Evolutionary conservation across 2,888 invertebrate genomes (phyloP).

Genomic region (Apotomis turbidana): DNA sequence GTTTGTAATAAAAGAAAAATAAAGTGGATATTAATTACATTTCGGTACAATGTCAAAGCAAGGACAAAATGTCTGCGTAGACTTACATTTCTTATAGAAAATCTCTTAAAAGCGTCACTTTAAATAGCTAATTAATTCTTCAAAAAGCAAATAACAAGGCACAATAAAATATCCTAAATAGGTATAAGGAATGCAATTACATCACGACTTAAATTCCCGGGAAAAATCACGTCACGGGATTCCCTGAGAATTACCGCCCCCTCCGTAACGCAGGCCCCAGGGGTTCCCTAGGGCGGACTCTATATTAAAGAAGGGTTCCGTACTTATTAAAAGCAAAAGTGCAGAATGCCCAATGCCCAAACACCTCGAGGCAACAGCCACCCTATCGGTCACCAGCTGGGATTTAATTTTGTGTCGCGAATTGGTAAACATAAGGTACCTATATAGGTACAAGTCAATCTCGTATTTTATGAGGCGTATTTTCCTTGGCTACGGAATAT

Average conservation of each 20-base stretch:
- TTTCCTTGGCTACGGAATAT: slow-evolving; percentile 3
- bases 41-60: no score
- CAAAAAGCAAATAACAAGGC: slow-evolving; percentile 32
- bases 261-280: slow-evolving; percentile 58
- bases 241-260: slow-evolving; percentile 63
- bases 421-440: slow-evolving; percentile 14
- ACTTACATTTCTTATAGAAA: neutral
- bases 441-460: slow-evolving; percentile 29
- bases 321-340: slow-evolving; percentile 75
- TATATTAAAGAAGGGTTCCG: slow-evolving; percentile 77
- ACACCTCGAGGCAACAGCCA: slow-evolving; percentile 63
- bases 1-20: no score
- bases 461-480: slow-evolving; percentile 28
- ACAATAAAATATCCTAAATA: slow-evolving; percentile 50
- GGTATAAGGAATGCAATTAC: slow-evolving; percentile 66
- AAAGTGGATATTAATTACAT: no score
- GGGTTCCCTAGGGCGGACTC: slow-evolving; percentile 67
- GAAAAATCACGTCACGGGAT: slow-evolving; percentile 69
- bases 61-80: no score
- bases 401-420: slow-evolving; percentile 37
- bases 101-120: slow-evolving; percentile 3
- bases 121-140: slow-evolving; percentile 30
- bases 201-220: slow-evolving; percentile 57
- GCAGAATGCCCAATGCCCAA: slow-evolving; percentile 60
- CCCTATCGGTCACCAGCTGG: slow-evolving; percentile 51